Evolutionary conservation across 2,113 vertebrate genomes (phyloP).

Genomic region (Aramus guarauna): DNA sequence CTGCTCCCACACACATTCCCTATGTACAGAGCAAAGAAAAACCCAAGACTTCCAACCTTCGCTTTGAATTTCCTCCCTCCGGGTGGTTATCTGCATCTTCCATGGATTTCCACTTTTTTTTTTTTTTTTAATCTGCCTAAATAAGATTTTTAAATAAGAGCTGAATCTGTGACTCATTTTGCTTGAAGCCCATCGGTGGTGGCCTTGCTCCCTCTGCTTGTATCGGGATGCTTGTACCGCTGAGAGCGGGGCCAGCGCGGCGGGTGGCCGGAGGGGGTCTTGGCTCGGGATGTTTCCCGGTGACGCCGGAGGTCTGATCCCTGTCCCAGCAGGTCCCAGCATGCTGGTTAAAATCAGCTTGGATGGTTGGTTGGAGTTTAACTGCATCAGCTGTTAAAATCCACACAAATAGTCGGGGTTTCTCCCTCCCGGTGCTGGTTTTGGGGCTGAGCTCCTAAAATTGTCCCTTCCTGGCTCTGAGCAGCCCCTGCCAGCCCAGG

Average conservation of each 20-base stretch:
- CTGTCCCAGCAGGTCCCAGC: background rate
- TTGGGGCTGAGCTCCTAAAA: background rate
- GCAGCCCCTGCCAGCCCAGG: background rate
- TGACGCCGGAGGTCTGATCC: background rate
- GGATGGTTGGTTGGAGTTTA: background rate
- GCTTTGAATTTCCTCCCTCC: background rate
- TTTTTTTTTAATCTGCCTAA: background rate
- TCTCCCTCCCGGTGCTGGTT: background rate
- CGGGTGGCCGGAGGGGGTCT: background rate
- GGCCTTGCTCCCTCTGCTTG: background rate
- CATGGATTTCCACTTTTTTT: background rate
- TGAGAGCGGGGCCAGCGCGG: background rate
- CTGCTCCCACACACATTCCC: background rate
- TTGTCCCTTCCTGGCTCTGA: background rate
- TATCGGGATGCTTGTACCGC: background rate
- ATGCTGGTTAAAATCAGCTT: background rate
- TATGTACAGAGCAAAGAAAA: background rate
- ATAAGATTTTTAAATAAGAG: background rate
- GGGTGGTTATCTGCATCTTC: background rate
- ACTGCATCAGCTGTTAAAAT: background rate
- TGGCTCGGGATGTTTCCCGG: background rate
- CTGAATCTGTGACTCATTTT: rapidly evolving
- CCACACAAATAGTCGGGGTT: background rate
- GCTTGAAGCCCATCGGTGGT: background rate
- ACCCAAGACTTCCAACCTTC: background rate